Evolutionary conservation across 2,113 vertebrate genomes (phyloP), one percentile per base, ranked within the genome.

Genomic region (Hypanus sabinus): DNA sequence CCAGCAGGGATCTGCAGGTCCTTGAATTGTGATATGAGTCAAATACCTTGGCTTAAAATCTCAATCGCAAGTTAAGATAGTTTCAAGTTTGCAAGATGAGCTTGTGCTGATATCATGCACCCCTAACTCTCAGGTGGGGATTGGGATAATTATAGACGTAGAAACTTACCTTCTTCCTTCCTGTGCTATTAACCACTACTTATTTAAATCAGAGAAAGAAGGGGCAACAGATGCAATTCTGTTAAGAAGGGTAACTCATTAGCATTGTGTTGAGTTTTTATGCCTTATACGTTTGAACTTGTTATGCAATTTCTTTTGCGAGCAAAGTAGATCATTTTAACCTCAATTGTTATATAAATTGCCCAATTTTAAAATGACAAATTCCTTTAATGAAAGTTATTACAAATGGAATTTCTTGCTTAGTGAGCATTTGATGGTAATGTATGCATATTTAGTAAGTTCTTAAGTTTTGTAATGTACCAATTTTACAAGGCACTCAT

Each of bases 261-360:
- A 10, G 36, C n/a, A 90, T n/a, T 33, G 87, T 62, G 33, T 62
- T 91, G 87, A 92, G n/a, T 38, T 38, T 38, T 92, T 9, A 92
- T 70, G 62, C 18, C 22, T 18, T 27, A 92, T 20, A 22, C 36
- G 65, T 92, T 92, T 38, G 68, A 92, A 70, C 88, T 36, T 91
- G 87, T 36, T 91, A 68, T 91, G 87, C 62, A 91, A 90, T 68
- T 70, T 92, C 70, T 65, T 92, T 18, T 38, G n/a, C 38, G 36
- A n/a, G 62, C 68, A 33, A 92, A 70, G 68, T 5, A 9, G 30
- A 24, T 92, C 65, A 92, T 92, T 90, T 36, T 90, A 30, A 65
- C 6, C 46, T 22, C 24, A 68, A 18, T 60, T 60, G 16, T 90
- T 90, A 70, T 70, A 36, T 38, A 33, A 30, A 60, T 0, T 16